Evolutionary conservation across 2,797 vertebrate species (phyloP).

Genomic region (Poecile montanus): DNA sequence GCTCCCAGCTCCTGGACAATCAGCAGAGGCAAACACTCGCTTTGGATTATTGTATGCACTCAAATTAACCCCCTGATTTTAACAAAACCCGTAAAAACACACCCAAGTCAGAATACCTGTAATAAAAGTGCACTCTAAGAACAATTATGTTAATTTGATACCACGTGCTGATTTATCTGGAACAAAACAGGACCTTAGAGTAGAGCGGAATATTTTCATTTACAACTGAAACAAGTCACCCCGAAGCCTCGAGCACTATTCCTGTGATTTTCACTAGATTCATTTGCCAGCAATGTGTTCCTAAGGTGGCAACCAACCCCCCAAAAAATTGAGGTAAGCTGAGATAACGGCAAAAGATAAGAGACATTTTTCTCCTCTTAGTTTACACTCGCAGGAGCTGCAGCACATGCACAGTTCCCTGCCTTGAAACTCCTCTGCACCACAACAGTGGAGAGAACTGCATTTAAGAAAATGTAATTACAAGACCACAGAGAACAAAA

Average conservation of each 20-base stretch:
- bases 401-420: background rate
- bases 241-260: background rate
- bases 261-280: background rate
- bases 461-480: background rate
- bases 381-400: background rate
- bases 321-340: background rate
- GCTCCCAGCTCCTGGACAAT: accelerated
- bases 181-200: background rate
- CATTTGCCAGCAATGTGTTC: background rate
- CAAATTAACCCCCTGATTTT: background rate
- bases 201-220: background rate
- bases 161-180: background rate
- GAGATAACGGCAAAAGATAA: slow-evolving; percentile 58
- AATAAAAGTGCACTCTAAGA: background rate
- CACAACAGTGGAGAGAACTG: background rate
- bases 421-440: background rate
- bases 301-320: background rate
- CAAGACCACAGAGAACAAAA: slow-evolving; percentile 46
- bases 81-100: background rate
- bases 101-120: background rate
- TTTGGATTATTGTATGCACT: background rate
- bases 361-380: background rate
- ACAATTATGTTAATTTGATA: background rate
- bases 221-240: background rate
- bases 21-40: background rate